These are phyloP conservation scores for Isurus oxyrinchus DNA, from an alignment of 2,113 vertebrate genomes.

Conservation along the genomic window DNA sequence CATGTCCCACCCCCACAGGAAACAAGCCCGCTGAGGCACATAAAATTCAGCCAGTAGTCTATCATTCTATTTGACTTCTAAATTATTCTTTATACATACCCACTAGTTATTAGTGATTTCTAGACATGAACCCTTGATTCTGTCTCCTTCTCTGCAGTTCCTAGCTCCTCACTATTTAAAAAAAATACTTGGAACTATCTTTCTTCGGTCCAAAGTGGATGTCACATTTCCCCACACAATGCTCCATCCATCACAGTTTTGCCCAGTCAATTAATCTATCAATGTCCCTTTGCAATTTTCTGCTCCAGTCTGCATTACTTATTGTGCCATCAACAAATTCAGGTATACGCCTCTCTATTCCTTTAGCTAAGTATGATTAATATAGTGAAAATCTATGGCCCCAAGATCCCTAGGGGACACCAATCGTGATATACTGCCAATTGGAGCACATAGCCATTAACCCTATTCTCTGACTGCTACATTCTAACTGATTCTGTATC, in stretches of 20 bases:
- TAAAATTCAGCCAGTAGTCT: no score
- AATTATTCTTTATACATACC: background rate
- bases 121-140: background rate
- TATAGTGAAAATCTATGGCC: background rate
- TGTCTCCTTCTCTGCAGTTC: background rate
- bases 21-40: no score
- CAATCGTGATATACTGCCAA: background rate
- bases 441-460: background rate
- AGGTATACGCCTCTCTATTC: background rate
- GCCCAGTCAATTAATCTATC: background rate
- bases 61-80: background rate
- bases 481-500: background rate
- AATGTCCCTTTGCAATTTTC: background rate
- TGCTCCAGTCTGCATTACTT: background rate
- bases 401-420: background rate
- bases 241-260: background rate
- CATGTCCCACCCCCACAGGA: no score
- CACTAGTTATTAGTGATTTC: background rate
- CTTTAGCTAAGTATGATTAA: background rate
- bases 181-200: background rate
- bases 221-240: background rate
- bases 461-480: background rate
- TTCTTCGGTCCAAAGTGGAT: background rate
- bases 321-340: background rate
- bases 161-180: background rate